Percentiles rank a stretch among this genome's conserved stretches.
Evolutionary conservation across 2,797 vertebrate genomes (phyloP).

Genomic region (Falco naumanni): DNA sequence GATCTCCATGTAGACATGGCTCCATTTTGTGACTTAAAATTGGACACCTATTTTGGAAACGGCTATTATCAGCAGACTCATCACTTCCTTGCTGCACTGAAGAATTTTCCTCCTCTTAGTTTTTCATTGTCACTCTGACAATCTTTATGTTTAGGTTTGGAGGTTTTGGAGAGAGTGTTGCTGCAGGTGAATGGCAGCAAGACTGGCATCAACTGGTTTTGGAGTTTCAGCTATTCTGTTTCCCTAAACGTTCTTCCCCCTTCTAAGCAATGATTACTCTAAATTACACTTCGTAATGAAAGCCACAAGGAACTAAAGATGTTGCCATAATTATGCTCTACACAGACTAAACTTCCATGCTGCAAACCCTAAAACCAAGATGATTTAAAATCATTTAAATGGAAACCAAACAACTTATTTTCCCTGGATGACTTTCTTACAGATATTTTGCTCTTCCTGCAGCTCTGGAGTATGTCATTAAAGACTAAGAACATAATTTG

Average conservation of each 20-base stretch:
- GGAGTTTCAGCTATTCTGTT: background rate
- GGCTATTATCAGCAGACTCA: background rate
- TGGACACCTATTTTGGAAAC: background rate
- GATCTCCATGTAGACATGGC: background rate
- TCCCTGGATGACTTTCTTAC: conserved; percentile 68
- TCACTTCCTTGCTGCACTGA: background rate
- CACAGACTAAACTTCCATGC: background rate
- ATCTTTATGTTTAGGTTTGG: background rate
- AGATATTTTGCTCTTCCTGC: conserved; percentile 70
- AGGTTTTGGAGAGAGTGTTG: background rate
- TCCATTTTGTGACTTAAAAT: background rate
- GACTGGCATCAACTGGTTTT: background rate
- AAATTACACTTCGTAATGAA: background rate
- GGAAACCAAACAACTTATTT: conserved; percentile 78
- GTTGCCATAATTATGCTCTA: background rate
- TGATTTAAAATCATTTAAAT: conserved; percentile 17
- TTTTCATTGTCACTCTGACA: background rate
- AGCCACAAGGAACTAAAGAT: background rate
- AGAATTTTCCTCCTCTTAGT: background rate
- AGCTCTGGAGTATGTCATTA: conserved; percentile 68
- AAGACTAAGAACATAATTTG: background rate
- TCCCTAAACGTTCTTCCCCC: background rate
- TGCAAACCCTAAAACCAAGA: background rate
- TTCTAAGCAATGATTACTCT: background rate
- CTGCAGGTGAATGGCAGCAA: background rate